These are phyloP conservation scores for Patella ulyssiponensis DNA, from an alignment of 2,888 invertebrate species.

Conservation along the genomic window DNA sequence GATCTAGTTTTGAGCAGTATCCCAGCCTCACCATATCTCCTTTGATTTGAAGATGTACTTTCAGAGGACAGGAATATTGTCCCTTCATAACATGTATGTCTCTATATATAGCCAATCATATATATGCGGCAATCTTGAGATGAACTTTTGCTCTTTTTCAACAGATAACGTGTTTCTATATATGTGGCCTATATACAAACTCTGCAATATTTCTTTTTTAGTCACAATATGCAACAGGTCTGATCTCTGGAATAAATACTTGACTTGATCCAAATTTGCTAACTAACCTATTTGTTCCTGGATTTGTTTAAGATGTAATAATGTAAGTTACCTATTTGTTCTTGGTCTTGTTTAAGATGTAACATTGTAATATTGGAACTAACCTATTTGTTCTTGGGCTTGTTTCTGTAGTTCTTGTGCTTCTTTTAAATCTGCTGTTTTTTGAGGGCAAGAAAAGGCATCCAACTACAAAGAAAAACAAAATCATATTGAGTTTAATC, in stretches of 20 bases:
- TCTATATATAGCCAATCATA: too few relatives aligned
- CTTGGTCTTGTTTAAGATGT: conserved; percentile 47
- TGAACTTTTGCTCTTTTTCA: too few relatives aligned
- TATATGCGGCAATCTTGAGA: too few relatives aligned
- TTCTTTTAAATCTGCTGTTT: conserved; percentile 53
- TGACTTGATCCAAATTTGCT: background rate
- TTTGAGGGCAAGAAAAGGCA: conserved; percentile 76
- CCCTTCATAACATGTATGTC: too few relatives aligned
- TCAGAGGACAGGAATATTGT: too few relatives aligned
- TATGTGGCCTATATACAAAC: too few relatives aligned
- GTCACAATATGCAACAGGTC: background rate
- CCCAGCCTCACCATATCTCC: too few relatives aligned
- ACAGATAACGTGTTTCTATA: too few relatives aligned
- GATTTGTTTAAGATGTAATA: conserved; percentile 41
- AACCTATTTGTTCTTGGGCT: conserved; percentile 52
- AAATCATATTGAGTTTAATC: too few relatives aligned
- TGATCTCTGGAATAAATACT: background rate
- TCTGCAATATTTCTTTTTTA: background rate
- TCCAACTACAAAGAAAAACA: conserved; percentile 72
- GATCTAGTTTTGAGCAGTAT: too few relatives aligned
- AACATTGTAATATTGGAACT: conserved; percentile 13
- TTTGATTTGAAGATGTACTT: too few relatives aligned
- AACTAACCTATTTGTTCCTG: conserved; percentile 51
- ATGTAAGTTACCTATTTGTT: conserved; percentile 48
- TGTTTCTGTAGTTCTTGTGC: conserved; percentile 54